Base-by-base conservation (phyloP, 1,140 invertebrate genomes). In the Anastrepha ludens region DNA sequence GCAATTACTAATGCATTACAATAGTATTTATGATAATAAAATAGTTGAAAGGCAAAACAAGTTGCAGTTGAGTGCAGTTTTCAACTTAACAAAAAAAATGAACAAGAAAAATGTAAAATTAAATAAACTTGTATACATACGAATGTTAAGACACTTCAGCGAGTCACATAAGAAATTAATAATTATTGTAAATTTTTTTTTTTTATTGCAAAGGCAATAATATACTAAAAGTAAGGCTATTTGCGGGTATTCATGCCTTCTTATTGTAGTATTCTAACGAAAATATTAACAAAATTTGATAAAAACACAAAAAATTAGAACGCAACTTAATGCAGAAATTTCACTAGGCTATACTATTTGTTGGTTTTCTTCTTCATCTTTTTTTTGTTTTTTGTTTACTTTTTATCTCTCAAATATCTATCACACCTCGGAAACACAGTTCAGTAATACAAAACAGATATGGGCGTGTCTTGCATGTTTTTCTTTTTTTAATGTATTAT, bases 61-160 rank as follows among this genome's bases (percentile, higher is more conserved):
- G 7, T 67, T 0, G 20, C 11, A 67, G 11, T 20, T 39, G 2
- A 29, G 29, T 20, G 29, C 29, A 67, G 29, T 29, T 20, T 29
- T 74, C 39, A 74, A 39, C 41, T 74, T 44, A 74, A 74, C 67
- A 44, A 17, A 74, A 44, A 44, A 8, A 67, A 67, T 29, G 29
- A 67, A 2, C 41, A 74, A 47, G 5, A 39, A 5, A 44, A 47
- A 47, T 0, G 17, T 44, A 44, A 47, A 74, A 44, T 5, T 13
- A 47, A 0, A 17, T 47, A 13, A 74, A 74, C 39, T 41, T 5
- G 41, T 67, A 67, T 67, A 67, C 29, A 74, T 74, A 74, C 67
- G 39, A 74, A 41, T 74, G 41, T 39, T 74, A 74, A 74, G 67
- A 74, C 67, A 74, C 67, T 74, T 74, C 67, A 74, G 67, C 67